Percentiles rank a stretch among this genome's conserved stretches.
Evolutionary conservation across 1,140 invertebrate species (phyloP).

Genomic region (Leptinotarsa defecta): DNA sequence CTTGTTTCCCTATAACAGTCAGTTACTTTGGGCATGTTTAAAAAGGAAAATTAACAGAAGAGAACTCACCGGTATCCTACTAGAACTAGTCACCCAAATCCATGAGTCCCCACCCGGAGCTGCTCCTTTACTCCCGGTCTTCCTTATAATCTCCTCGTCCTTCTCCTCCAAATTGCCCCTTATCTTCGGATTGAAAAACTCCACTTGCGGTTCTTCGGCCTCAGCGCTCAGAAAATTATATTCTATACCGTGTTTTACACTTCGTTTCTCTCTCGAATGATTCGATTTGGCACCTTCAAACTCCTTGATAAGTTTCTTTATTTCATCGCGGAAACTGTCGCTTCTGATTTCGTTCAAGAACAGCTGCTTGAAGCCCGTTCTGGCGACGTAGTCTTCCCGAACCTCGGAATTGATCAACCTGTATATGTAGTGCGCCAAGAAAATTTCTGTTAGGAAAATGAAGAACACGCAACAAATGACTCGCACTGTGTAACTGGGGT

Average conservation of each 20-base stretch:
- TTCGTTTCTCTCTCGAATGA: slow-evolving; percentile 38
- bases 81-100: slow-evolving; percentile 80
- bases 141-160: slow-evolving; percentile 62
- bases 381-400: slow-evolving; percentile 47
- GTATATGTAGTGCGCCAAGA: slow-evolving; percentile 53
- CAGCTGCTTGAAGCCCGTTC: slow-evolving; percentile 43
- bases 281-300: slow-evolving; percentile 27
- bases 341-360: slow-evolving; percentile 46
- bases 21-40: too few species aligned
- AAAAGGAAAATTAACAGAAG: neutral
- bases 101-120: slow-evolving; percentile 70
- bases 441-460: slow-evolving; percentile 53
- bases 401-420: slow-evolving; percentile 51
- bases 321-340: slow-evolving; percentile 43
- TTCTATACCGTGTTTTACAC: slow-evolving; percentile 32
- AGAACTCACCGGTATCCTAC: slow-evolving; percentile 71
- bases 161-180: slow-evolving; percentile 66
- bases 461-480: slow-evolving; percentile 53
- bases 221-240: slow-evolving; percentile 50
- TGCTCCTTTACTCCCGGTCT: slow-evolving; percentile 62
- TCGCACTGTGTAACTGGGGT: slow-evolving; percentile 53
- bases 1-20: too few species aligned
- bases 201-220: slow-evolving; percentile 63
- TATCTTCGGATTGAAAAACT: slow-evolving; percentile 72
- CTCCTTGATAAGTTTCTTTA: slow-evolving; percentile 43